These are phyloP conservation scores for Pantala flavescens DNA, from an alignment of 1,140 invertebrate species.

Conservation along the genomic window DNA sequence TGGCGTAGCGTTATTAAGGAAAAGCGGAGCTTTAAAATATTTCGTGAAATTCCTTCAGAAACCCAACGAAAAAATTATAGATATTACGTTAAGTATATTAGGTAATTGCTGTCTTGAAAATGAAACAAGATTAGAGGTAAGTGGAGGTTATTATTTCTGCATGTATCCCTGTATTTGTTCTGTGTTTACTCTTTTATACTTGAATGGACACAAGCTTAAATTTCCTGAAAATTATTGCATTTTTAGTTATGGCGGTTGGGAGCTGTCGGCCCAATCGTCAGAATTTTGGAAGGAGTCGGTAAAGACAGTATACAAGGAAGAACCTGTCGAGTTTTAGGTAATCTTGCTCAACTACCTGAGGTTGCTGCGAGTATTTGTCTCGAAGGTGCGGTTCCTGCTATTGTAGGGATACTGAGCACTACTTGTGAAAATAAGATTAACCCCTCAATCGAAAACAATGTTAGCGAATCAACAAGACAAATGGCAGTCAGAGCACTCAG, in stretches of 20 bases:
- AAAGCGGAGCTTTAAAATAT: conserved; percentile 27
- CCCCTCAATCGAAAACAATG: not conserved
- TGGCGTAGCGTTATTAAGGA: not conserved
- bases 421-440: not conserved
- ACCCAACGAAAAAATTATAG: conserved; percentile 39
- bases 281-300: conserved; percentile 36
- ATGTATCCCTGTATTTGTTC: conserved; percentile 12
- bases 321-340: conserved; percentile 37
- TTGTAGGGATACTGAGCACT: conserved; percentile 34
- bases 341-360: conserved; percentile 32
- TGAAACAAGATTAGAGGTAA: conserved; percentile 27
- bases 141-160: too few relatives aligned
- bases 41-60: conserved; percentile 28
- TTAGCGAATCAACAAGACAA: conserved; percentile 33
- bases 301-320: conserved; percentile 38
- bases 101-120: conserved; percentile 46
- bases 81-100: conserved; percentile 44
- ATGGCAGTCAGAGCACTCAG: conserved; percentile 41
- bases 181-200: not conserved
- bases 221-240: too few relatives aligned
- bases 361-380: conserved; percentile 37
- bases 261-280: conserved; percentile 32
- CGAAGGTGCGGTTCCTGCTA: conserved; percentile 34
- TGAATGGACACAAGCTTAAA: too few relatives aligned
- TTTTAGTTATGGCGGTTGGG: conserved; percentile 35